Conservation (phyloP, 2,113 vertebrate species). For the Brienomyrus longianalis region DNA sequence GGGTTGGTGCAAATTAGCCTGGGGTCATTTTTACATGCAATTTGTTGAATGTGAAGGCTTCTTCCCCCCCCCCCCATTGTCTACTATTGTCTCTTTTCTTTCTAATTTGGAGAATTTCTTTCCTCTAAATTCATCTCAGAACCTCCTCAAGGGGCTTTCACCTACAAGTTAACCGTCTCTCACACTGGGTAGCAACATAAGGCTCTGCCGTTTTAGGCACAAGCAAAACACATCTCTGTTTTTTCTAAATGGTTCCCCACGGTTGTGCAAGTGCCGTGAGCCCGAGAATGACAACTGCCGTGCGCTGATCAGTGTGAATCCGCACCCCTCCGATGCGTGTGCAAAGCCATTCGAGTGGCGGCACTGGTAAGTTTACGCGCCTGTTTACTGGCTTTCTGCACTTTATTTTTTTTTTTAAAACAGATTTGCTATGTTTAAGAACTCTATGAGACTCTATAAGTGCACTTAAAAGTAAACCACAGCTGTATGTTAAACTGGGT, state of each 20-base stretch:
- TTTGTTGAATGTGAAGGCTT: not conserved
- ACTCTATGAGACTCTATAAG: not conserved
- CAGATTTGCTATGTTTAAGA: not conserved
- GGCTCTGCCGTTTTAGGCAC: not conserved
- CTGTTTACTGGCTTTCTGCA: not conserved
- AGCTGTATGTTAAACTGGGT: not conserved
- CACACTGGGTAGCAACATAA: not conserved
- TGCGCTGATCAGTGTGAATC: not conserved
- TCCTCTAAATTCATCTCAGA: constrained; percentile 3
- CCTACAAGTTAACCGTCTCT: not conserved
- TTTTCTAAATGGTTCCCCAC: not conserved
- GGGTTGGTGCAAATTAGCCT: not conserved
- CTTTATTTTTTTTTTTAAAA: not conserved
- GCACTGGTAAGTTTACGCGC: not conserved
- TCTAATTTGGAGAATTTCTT: not conserved
- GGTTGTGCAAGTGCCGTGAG: not conserved
- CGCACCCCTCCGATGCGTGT: not conserved
- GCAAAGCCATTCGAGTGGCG: not conserved
- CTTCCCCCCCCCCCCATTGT: not conserved
- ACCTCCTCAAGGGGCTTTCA: not conserved
- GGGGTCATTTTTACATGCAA: not conserved
- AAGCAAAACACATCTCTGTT: not conserved
- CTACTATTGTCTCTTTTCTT: not conserved
- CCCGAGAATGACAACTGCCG: not conserved
- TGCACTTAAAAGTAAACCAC: not conserved